phyloP scores from a whole-genome alignment of 2,113 vertebrate species.

The Numida meleagris region DNA sequence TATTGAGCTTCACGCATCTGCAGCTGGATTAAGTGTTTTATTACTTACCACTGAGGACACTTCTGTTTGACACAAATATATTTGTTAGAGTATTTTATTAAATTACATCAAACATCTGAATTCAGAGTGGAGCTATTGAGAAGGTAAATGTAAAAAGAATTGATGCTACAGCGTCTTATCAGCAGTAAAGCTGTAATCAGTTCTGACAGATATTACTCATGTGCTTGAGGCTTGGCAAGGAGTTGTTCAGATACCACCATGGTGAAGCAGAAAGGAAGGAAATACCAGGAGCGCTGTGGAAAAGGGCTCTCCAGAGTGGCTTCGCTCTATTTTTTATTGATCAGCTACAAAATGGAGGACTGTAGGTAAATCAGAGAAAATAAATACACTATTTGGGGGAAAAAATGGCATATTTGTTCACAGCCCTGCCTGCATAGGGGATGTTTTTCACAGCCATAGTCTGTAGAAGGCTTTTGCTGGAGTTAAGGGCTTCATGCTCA shows the following conservation, averaged over 20 bases:
- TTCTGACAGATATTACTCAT: conserved; percentile 48
- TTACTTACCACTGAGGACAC: conserved; percentile 61
- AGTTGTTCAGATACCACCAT: conserved; percentile 3
- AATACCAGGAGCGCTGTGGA: neutral
- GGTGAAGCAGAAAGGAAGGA: neutral
- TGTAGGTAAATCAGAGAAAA: neutral
- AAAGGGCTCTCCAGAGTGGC: neutral
- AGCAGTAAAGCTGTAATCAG: conserved; percentile 52
- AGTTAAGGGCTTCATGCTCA: conserved; percentile 19
- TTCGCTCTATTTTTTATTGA: neutral
- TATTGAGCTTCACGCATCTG: conserved; percentile 53
- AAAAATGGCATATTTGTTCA: neutral
- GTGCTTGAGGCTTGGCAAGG: conserved; percentile 10
- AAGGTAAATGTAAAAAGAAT: conserved; percentile 60
- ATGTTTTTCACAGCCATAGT: neutral
- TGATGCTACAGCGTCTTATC: conserved; percentile 25
- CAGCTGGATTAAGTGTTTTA: conserved; percentile 66
- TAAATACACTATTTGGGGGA: neutral
- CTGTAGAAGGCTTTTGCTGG: neutral
- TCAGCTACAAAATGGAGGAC: neutral
- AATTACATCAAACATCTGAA: conserved; percentile 66
- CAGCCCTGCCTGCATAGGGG: neutral
- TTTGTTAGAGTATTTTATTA: conserved; percentile 67
- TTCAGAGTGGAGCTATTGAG: conserved; percentile 58
- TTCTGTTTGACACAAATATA: conserved; percentile 66